Percentiles rank a stretch among this genome's conserved stretches.
These are phyloP conservation scores for Drosophila pseudoananassae DNA, from an alignment of 1,140 invertebrate genomes.

Conservation along the genomic window DNA sequence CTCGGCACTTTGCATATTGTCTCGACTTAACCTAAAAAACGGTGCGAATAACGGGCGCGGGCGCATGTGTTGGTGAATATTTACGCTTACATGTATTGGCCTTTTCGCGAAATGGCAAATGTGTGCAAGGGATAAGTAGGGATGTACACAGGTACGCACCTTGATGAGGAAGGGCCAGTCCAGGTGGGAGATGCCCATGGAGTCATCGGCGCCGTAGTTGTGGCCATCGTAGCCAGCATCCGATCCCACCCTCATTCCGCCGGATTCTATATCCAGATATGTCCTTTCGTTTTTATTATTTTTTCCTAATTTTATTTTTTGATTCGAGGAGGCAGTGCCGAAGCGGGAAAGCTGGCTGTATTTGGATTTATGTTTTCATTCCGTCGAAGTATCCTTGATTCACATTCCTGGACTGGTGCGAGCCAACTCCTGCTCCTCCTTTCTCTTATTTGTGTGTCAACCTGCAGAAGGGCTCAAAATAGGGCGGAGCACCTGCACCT, in stretches of 20 bases:
- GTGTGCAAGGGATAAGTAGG: slow-evolving; percentile 4
- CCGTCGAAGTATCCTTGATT: neutral
- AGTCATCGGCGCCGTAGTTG: slow-evolving; percentile 61
- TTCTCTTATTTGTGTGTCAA: slow-evolving; percentile 25
- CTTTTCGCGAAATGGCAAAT: neutral
- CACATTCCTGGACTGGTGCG: slow-evolving; percentile 22
- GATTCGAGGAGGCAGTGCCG: slow-evolving; percentile 2
- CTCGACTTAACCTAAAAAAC: slow-evolving; percentile 61
- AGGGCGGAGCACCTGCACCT: slow-evolving; percentile 41
- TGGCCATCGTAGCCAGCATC: slow-evolving; percentile 66
- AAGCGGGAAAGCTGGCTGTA: slow-evolving; percentile 1
- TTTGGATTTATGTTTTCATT: neutral
- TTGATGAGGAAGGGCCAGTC: slow-evolving; percentile 83
- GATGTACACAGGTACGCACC: slow-evolving; percentile 47
- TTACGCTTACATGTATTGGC: slow-evolving; percentile 5
- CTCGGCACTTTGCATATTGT: slow-evolving; percentile 48
- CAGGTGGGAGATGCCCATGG: slow-evolving; percentile 64
- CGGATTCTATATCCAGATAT: neutral
- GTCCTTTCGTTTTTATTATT: neutral
- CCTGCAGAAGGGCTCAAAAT: slow-evolving; percentile 33
- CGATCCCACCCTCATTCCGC: slow-evolving; percentile 45
- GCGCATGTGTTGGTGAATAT: slow-evolving; percentile 5
- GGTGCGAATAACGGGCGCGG: slow-evolving; percentile 18
- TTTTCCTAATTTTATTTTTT: slow-evolving; percentile 6
- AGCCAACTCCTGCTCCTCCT: neutral